A percentile compares a stretch with the other conserved stretches of the same genome.
Evolutionary conservation across 1,140 invertebrate genomes (phyloP).

Genomic region (Drosophila sucinea): DNA sequence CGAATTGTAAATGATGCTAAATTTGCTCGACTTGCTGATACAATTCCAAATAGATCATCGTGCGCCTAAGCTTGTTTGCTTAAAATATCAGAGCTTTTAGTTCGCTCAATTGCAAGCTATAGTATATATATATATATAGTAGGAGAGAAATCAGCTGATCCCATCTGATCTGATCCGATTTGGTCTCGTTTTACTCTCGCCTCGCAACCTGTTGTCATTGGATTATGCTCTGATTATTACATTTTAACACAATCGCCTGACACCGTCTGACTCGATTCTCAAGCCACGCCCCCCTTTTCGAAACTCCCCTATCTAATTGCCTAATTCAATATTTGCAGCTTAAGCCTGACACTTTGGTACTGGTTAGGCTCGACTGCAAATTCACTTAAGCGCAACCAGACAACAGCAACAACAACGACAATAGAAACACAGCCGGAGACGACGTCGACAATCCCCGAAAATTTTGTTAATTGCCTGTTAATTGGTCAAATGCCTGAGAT

Average conservation of each 20-base stretch:
- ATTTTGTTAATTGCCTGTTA: slow-evolving; percentile 44
- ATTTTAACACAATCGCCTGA: slow-evolving; percentile 6
- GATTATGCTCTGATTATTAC: slow-evolving; percentile 6
- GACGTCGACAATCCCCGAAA: slow-evolving; percentile 6
- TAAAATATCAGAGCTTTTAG: slow-evolving; percentile 59
- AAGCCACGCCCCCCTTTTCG: neutral
- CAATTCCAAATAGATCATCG: slow-evolving; percentile 27
- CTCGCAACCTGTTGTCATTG: slow-evolving; percentile 2
- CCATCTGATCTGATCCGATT: neutral
- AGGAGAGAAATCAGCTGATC: slow-evolving; percentile 4
- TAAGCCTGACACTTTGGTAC: slow-evolving; percentile 48
- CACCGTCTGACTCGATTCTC: neutral
- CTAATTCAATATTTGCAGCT: slow-evolving; percentile 13
- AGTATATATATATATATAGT: neutral
- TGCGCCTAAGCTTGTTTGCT: slow-evolving; percentile 44
- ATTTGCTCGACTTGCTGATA: slow-evolving; percentile 43
- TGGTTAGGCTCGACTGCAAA: neutral
- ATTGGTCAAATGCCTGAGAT: slow-evolving; percentile 28
- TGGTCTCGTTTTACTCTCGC: neutral
- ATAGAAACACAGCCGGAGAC: neutral
- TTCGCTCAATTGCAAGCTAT: slow-evolving; percentile 30
- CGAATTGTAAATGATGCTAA: slow-evolving; percentile 52
- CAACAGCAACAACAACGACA: neutral
- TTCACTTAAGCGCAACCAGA: neutral
- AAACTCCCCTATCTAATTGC: slow-evolving; percentile 9